Evolutionary conservation across 2,113 vertebrate species (phyloP).

Genomic region (Oceanodroma tethys): DNA sequence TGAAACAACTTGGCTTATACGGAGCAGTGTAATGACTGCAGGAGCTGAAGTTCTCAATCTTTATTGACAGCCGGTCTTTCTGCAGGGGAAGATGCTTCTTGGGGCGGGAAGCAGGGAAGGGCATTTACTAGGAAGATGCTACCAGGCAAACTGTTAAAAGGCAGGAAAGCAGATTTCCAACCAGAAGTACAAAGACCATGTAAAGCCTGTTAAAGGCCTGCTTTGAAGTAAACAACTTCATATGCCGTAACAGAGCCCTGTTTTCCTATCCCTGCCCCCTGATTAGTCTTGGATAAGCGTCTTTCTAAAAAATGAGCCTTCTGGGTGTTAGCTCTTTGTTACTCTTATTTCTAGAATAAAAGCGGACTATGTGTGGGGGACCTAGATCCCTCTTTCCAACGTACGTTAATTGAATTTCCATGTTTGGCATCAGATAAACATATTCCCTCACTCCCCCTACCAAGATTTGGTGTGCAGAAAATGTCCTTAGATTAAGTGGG

Average conservation of each 20-base stretch:
- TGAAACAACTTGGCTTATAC: background rate
- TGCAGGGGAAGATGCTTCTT: background rate
- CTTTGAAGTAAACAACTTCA: conserved; percentile 24
- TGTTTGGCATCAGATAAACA: background rate
- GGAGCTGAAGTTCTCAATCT: background rate
- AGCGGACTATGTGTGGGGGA: background rate
- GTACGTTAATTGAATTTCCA: conserved; percentile 27
- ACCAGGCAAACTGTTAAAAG: background rate
- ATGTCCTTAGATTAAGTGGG: background rate
- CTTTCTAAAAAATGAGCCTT: background rate
- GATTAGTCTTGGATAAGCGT: background rate
- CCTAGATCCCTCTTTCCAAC: conserved; percentile 27
- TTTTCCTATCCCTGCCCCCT: background rate
- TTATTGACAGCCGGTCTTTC: background rate
- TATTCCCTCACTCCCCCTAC: background rate
- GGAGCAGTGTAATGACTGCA: background rate
- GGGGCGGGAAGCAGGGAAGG: background rate
- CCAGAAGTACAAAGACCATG: background rate
- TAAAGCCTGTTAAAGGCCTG: conserved; percentile 6
- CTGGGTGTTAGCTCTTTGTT: background rate
- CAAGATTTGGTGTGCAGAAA: background rate
- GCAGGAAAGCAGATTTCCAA: background rate
- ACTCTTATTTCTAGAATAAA: conserved; percentile 13
- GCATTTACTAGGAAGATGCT: background rate
- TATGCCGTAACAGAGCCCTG: background rate